Conservation (phyloP, 2,888 invertebrate genomes). For the Heliconius sara region DNA sequence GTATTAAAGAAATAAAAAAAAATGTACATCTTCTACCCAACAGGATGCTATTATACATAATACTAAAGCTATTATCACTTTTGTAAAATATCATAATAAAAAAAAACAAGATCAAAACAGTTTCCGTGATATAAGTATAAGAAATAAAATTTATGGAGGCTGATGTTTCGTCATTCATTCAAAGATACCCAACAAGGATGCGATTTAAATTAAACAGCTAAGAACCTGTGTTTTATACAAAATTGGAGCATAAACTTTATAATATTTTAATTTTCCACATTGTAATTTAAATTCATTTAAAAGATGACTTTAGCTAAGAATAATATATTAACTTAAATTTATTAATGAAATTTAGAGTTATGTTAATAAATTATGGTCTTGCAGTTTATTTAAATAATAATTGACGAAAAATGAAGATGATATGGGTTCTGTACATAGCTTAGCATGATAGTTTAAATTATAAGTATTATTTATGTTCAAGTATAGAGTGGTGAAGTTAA, state of each 20-base stretch:
- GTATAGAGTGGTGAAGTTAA: background rate
- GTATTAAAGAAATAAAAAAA: background rate
- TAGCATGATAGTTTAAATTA: background rate
- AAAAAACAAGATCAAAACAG: slow-evolving; percentile 34
- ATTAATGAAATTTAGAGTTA: slow-evolving; percentile 25
- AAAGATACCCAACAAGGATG: slow-evolving; percentile 43
- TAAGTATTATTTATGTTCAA: background rate
- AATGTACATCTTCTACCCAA: background rate
- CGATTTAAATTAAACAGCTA: slow-evolving; percentile 39
- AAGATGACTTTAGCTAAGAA: slow-evolving; percentile 15
- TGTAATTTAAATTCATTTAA: slow-evolving; percentile 29
- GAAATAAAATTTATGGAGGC: slow-evolving; percentile 45
- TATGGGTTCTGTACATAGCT: background rate
- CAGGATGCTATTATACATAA: slow-evolving; percentile 28
- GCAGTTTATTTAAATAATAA: slow-evolving; percentile 16
- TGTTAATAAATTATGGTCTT: slow-evolving; percentile 23
- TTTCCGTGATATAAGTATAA: slow-evolving; percentile 46
- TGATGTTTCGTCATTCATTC: slow-evolving; percentile 41
- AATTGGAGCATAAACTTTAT: slow-evolving; percentile 32
- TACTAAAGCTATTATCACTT: slow-evolving; percentile 8
- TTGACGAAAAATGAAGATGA: background rate
- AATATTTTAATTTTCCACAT: slow-evolving; percentile 29
- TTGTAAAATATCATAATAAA: slow-evolving; percentile 24
- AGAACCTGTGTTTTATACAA: slow-evolving; percentile 30
- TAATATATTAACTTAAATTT: slow-evolving; percentile 29